Conservation (phyloP, 64 coral and sea anemone species). For the Trachythela sp. region DNA sequence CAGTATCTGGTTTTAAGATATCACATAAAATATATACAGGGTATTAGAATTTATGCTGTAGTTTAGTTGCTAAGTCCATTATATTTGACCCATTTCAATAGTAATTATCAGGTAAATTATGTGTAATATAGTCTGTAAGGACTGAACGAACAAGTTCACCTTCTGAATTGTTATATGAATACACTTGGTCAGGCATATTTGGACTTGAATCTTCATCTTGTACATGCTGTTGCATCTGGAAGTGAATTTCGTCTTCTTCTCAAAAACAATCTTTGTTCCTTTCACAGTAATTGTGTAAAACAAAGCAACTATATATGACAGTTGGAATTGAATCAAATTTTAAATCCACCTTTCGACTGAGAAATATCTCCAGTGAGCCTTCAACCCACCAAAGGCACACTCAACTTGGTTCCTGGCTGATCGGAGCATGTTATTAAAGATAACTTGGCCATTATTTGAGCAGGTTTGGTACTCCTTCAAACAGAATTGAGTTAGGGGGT, state of each 20-base stretch:
- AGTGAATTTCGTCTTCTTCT: background rate
- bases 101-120: background rate
- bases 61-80: too few species aligned
- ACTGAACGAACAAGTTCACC: background rate
- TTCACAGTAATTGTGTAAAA: constrained; percentile 16
- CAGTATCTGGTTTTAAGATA: too few species aligned
- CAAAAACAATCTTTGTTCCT: background rate
- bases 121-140: background rate
- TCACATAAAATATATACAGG: too few species aligned
- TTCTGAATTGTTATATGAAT: background rate
- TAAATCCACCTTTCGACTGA: constrained; percentile 2
- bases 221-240: background rate
- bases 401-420: background rate
- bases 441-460: background rate
- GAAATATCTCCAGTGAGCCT: background rate
- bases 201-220: background rate
- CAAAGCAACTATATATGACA: background rate
- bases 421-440: constrained; percentile 3
- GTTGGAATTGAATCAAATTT: background rate
- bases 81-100: too few species aligned
- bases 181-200: background rate
- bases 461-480: background rate
- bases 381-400: background rate
- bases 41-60: too few species aligned
- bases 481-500: background rate